Conservation (phyloP, 2,888 invertebrate genomes). For the Protophormia terraenovae region DNA sequence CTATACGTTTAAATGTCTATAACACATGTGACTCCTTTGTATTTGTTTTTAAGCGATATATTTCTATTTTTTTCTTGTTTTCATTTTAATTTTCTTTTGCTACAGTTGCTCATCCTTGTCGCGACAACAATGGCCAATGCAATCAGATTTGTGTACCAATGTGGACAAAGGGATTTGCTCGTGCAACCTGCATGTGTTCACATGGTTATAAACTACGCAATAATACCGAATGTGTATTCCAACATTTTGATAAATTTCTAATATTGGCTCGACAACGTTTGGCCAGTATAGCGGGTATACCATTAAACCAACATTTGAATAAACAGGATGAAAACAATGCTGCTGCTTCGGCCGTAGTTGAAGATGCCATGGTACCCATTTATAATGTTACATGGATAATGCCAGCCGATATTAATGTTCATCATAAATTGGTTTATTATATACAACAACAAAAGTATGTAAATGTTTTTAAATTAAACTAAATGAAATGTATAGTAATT, state of each 20-base stretch:
- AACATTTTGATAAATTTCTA: conserved; percentile 85
- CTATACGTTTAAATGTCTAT: neutral
- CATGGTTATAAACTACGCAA: conserved; percentile 86
- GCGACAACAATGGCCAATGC: conserved; percentile 86
- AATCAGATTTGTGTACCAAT: conserved; percentile 89
- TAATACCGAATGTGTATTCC: conserved; percentile 84
- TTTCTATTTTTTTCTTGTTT: neutral
- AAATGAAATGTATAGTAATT: neutral
- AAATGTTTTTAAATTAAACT: conserved; percentile 12
- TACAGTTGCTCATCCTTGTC: conserved; percentile 86
- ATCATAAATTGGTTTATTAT: conserved; percentile 84
- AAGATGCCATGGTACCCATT: conserved; percentile 87
- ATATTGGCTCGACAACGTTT: conserved; percentile 86
- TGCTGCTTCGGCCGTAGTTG: conserved; percentile 54
- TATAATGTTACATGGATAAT: conserved; percentile 85
- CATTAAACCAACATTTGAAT: conserved; percentile 74
- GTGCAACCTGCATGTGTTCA: conserved; percentile 87
- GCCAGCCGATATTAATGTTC: conserved; percentile 87
- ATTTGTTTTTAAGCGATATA: neutral
- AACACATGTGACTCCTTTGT: too few relatives aligned
- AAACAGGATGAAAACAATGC: conserved; percentile 68
- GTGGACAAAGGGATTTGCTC: conserved; percentile 83
- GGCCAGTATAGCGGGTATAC: conserved; percentile 87
- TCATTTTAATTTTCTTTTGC: neutral
- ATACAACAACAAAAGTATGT: conserved; percentile 61